Evolutionary conservation across 2,797 vertebrate species (phyloP), one percentile per base, ranked within the genome.

Genomic region (Lepilemur septentrionalis): DNA sequence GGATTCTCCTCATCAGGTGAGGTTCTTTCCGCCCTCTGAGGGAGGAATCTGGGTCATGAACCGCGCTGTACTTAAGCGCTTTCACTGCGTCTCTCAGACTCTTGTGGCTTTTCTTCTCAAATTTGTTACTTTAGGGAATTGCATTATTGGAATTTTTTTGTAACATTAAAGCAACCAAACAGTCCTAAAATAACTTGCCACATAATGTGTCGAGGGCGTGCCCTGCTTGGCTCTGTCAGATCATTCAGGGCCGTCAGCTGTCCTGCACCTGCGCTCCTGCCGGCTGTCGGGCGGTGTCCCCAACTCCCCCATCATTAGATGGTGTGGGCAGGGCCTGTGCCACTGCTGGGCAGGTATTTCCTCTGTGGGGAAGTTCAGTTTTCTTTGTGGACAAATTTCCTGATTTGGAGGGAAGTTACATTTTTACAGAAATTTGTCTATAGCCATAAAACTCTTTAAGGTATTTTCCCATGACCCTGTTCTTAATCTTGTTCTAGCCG

Each of bases 381-480:
- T 86, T 85, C 43, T 84, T 76, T 57, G 61, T 72, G 46, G 32
- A 73, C 46, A 81, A 59, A 63, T 63, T 72, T 93, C 61, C 35
- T 43, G 63, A 57, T 55, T 46, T 57, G 22, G 23, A 13, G 5
- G 4, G 52, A 38, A 17, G 48, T 78, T 70, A 18, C 14, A 4
- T 73, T 93, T 92, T 86, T 89, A 61, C 63, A n/a, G 59, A 35
- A 50, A 70, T 84, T 46, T 61, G 32, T 89, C 70, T 75, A 0
- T 38, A 79, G 32, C 63, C 23, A 13, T 72, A 43, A 76, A 87
- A 15, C 61, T 43, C 67, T 65, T 89, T 22, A 69, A 50, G 14
- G 5, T 63, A 63, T 43, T 80, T 95, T 67, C 38, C 48, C 57
- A 57, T 38, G 25, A 73, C 84, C 52, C 25, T 22, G 73, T 80